These are phyloP conservation scores for Dynastes maya DNA, from an alignment of 2,888 invertebrate species.

Conservation along the genomic window DNA sequence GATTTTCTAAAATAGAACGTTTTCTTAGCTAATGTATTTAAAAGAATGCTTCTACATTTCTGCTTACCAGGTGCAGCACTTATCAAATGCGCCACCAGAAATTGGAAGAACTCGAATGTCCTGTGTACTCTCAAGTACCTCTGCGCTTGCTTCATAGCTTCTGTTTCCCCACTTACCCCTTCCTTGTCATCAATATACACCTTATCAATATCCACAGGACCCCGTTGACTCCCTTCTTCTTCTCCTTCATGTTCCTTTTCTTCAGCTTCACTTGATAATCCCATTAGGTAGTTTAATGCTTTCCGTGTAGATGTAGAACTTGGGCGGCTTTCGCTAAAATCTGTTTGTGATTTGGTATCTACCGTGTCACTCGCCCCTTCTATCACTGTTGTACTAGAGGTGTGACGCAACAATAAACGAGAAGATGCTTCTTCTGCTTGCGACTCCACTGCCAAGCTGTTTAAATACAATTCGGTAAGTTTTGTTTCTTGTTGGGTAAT, in stretches of 20 bases:
- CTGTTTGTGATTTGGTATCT: slow-evolving; percentile 48
- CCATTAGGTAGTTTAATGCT: slow-evolving; percentile 64
- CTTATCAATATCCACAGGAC: slow-evolving; percentile 30
- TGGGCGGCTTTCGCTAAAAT: slow-evolving; percentile 52
- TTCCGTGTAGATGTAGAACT: slow-evolving; percentile 30
- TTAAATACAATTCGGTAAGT: slow-evolving; percentile 18
- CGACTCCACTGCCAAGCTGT: not conserved
- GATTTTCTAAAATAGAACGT: slow-evolving; percentile 64
- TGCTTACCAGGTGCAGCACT: slow-evolving; percentile 65
- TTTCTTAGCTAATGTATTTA: not conserved
- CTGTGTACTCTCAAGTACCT: slow-evolving; percentile 67
- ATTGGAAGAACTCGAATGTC: slow-evolving; percentile 70
- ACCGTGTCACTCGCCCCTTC: not conserved
- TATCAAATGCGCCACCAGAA: slow-evolving; percentile 69
- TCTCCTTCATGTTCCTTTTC: slow-evolving; percentile 52
- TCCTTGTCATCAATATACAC: slow-evolving; percentile 51
- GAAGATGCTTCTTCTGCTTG: slow-evolving; percentile 4
- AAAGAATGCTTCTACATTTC: not conserved
- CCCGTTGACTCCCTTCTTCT: slow-evolving; percentile 6
- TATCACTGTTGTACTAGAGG: not conserved
- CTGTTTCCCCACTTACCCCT: slow-evolving; percentile 54
- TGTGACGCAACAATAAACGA: not conserved
- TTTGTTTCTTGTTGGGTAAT: slow-evolving; percentile 33
- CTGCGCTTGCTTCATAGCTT: slow-evolving; percentile 66
- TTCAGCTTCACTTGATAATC: slow-evolving; percentile 55